A percentile compares a stretch with the other conserved stretches of the same genome.
Conservation (phyloP, 2,113 vertebrate species). For the Rutilus rutilus region DNA sequence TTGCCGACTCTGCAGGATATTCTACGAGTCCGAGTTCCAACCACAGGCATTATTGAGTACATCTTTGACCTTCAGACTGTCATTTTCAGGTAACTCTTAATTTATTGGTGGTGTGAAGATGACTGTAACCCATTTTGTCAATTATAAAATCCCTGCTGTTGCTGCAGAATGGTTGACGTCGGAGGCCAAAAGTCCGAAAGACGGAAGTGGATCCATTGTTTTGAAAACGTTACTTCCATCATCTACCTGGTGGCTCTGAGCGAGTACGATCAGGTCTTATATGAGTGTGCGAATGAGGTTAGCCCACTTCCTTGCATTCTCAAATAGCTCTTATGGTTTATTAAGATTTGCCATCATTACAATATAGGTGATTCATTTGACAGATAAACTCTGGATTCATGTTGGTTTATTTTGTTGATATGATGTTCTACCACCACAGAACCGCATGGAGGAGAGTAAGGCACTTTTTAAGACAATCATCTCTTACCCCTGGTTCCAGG, state of each 20-base stretch:
- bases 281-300: conserved; percentile 82
- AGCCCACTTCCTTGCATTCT: conserved; percentile 23
- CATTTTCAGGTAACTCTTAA: conserved; percentile 78
- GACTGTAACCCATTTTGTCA: neutral
- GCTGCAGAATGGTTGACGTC: conserved; percentile 88
- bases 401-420: neutral
- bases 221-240: conserved; percentile 87
- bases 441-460: conserved; percentile 86
- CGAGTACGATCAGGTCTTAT: conserved; percentile 89
- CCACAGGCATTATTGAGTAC: conserved; percentile 85
- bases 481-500: conserved; percentile 81
- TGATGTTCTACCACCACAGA: conserved; percentile 68
- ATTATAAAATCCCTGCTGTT: neutral
- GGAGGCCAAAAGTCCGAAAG: conserved; percentile 89
- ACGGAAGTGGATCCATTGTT: conserved; percentile 92
- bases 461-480: conserved; percentile 87
- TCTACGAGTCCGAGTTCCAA: conserved; percentile 80
- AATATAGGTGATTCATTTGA: neutral
- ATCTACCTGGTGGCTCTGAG: conserved; percentile 87
- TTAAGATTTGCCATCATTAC: neutral
- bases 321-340: neutral
- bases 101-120: neutral
- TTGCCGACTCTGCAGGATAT: conserved; percentile 82
- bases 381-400: neutral
- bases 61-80: conserved; percentile 80